A percentile compares a stretch with the other conserved stretches of the same genome.
These are phyloP conservation scores for Elachura formosa DNA, from an alignment of 2,113 vertebrate genomes.

Conservation along the genomic window DNA sequence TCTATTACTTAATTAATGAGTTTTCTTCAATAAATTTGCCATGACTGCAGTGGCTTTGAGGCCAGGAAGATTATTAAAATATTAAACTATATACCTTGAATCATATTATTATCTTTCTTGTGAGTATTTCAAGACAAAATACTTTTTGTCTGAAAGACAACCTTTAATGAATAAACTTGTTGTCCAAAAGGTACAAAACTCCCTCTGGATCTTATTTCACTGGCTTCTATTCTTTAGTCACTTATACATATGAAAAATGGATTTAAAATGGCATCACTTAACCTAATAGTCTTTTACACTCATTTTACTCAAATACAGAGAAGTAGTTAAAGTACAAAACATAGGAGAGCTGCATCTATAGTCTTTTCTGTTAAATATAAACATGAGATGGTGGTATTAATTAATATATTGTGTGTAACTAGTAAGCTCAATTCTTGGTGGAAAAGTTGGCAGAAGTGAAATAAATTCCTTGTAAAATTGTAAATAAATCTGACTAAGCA, in stretches of 20 bases:
- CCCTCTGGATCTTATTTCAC: background rate
- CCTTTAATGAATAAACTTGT: background rate
- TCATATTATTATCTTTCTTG: background rate
- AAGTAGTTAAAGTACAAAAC: background rate
- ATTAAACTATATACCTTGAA: background rate
- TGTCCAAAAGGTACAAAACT: background rate
- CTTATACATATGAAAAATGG: background rate
- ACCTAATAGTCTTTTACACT: background rate
- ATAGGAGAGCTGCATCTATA: background rate
- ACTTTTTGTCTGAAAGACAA: background rate
- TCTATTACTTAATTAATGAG: constrained; percentile 11
- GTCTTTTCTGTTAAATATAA: background rate
- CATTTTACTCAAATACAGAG: background rate
- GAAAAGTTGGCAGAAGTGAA: background rate
- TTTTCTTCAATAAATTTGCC: constrained; percentile 29
- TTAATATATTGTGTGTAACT: background rate
- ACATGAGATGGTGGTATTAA: background rate
- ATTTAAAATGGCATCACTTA: background rate
- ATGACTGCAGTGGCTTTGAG: background rate
- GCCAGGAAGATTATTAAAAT: constrained; percentile 3
- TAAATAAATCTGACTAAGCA: background rate
- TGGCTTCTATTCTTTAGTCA: background rate
- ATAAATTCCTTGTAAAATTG: background rate
- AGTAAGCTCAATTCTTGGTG: background rate
- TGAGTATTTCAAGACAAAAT: background rate